Conservation (phyloP, 2,888 invertebrate species). For the Philopedon plagiatum region DNA sequence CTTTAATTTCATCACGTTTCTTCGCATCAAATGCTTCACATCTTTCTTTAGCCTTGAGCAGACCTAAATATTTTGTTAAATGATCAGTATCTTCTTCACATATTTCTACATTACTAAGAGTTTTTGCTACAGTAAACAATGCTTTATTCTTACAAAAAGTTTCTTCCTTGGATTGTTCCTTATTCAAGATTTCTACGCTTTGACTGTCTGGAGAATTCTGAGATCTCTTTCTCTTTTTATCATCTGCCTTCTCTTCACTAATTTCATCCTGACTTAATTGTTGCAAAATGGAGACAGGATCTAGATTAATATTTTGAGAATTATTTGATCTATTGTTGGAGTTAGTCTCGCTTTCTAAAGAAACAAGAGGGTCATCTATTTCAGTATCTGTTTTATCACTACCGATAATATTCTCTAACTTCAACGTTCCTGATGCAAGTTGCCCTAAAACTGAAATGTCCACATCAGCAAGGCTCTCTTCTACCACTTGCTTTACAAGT, state of each 20-base stretch:
- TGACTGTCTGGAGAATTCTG: background rate
- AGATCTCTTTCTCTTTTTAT: conserved; percentile 30
- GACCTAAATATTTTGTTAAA: conserved; percentile 54
- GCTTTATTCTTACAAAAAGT: conserved; percentile 61
- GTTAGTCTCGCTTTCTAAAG: background rate
- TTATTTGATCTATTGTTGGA: background rate
- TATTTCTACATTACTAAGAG: conserved; percentile 46
- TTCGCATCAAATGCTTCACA: conserved; percentile 23
- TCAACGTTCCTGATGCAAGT: conserved; percentile 28
- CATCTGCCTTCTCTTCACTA: conserved; percentile 8
- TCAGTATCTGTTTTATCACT: background rate
- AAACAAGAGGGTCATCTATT: background rate
- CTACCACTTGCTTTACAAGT: conserved; percentile 16
- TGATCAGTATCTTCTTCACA: conserved; percentile 50
- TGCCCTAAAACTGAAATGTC: conserved; percentile 34
- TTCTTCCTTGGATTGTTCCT: conserved; percentile 31
- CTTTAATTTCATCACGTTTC: background rate
- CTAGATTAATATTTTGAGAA: background rate
- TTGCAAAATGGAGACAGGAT: conserved; percentile 23
- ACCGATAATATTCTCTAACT: background rate
- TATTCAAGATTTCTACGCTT: background rate
- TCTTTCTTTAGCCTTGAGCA: conserved; percentile 49
- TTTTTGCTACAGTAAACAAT: conserved; percentile 59
- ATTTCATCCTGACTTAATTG: conserved; percentile 8
- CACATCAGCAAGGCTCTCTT: conserved; percentile 18